Evolutionary conservation across 2,797 vertebrate species (phyloP), one percentile per base, ranked within the genome.

Genomic region (Argentina silus): DNA sequence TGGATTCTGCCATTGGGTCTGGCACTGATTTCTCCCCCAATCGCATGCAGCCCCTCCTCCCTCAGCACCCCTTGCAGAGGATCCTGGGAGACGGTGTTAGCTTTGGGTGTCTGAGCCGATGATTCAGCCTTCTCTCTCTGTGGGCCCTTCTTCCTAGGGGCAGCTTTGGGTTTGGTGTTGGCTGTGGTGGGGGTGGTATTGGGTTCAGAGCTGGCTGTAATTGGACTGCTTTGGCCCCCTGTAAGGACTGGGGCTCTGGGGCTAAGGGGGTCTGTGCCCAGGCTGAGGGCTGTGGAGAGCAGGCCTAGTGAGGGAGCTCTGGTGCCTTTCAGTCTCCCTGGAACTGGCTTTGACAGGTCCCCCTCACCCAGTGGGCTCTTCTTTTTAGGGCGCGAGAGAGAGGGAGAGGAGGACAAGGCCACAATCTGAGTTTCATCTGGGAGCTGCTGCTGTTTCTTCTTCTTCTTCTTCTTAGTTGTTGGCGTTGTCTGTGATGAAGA

Each of bases 281-380:
- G 19, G 8, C 36, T 5, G 10, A 17, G 10, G 17, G 11, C 56
- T 47, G 44, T 0, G 9, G 70, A 67, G 53, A 14, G 66, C 48
- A 15, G 10, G 7, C 43, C 72, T 21, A 51, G 55, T 8, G 70
- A 66, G 67, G 68, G 43, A 48, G 77, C 51, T 36, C 55, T 21
- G 27, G 59, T 62, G 74, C 12, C 74, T 10, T 67, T 73, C 61
- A 59, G 56, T 15, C 68, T 73, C 27, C 59, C 6, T 67, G 67
- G 15, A 36, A 76, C 72, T 36, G 65, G 76, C 60, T 79, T 70
- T 36, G 78, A 73, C 23, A 83, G 83, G 44, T 83, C 81, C 72
- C 86, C 81, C 82, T 92, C 81, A 72, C 76, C 86, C 76, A 72
- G 61, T 60, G 51, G 77, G 57, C 60, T 85, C 76, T 84, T 85